These are phyloP conservation scores for Oscarella lobularis DNA, from an alignment of 37 sponge, comb jelly and placozoan genomes.

Conservation along the genomic window DNA sequence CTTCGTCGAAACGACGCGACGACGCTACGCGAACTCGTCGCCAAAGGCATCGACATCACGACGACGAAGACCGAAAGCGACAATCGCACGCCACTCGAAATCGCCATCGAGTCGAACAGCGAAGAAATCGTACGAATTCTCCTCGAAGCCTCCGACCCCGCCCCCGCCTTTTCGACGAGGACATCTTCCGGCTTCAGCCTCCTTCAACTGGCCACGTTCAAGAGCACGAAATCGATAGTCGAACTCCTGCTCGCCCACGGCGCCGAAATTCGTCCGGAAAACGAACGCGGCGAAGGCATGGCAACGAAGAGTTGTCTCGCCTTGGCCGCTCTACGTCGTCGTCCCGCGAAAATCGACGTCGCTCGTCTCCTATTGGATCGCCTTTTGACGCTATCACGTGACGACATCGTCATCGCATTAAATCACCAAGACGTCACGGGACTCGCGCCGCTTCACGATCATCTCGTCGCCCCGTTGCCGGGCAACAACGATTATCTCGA, in stretches of 20 bases:
- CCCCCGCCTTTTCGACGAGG: no score
- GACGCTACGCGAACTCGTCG: no score
- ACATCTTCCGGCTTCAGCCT: no score
- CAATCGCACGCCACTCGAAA: no score
- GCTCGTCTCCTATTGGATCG: background rate
- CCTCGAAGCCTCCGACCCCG: no score
- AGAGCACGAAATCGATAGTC: no score
- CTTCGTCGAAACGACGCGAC: no score
- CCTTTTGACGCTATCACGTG: background rate
- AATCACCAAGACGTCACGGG: background rate
- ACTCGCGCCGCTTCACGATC: background rate
- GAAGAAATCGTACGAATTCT: no score
- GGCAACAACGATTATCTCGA: background rate
- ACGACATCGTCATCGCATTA: no score
- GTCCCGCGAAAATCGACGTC: background rate
- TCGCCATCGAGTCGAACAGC: no score
- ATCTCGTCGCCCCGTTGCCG: background rate
- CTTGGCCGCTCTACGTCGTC: background rate
- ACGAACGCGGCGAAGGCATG: background rate
- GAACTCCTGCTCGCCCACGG: background rate
- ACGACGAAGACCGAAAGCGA: background rate
- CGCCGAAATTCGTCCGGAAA: background rate
- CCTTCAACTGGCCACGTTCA: no score
- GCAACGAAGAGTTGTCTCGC: background rate
- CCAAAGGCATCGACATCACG: background rate